A percentile compares a stretch with the other conserved stretches of the same genome.
These are phyloP conservation scores for Hiodon alosoides DNA, from an alignment of 2,113 vertebrate genomes.

Conservation along the genomic window DNA sequence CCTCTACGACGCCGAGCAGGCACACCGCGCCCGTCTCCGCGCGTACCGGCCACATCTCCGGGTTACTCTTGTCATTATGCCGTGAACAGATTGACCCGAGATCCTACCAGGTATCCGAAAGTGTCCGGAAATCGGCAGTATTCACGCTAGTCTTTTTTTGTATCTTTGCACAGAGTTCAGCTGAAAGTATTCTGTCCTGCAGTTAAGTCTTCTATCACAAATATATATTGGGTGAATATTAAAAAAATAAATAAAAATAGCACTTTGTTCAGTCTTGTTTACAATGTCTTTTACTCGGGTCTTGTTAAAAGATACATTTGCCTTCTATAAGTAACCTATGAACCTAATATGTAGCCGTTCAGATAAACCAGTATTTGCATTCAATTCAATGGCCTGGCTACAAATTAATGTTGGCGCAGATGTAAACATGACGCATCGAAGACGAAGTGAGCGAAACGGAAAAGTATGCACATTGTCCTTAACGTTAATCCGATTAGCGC, in stretches of 20 bases:
- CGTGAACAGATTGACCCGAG: neutral
- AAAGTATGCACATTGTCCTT: neutral
- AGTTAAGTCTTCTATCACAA: slow-evolving; percentile 39
- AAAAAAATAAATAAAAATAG: slow-evolving; percentile 50
- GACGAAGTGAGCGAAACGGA: neutral
- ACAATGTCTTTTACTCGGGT: slow-evolving; percentile 48
- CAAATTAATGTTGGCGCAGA: slow-evolving; percentile 28
- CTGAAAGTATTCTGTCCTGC: neutral
- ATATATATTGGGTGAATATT: slow-evolving; percentile 59
- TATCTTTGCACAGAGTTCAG: neutral
- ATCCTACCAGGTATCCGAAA: neutral
- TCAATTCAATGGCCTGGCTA: slow-evolving; percentile 34
- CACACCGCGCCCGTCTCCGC: too few species aligned
- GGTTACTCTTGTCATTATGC: neutral
- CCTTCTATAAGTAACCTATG: slow-evolving; percentile 53
- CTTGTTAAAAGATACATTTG: slow-evolving; percentile 46
- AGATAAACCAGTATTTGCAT: slow-evolving; percentile 46
- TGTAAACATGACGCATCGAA: slow-evolving; percentile 17
- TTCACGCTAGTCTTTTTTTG: neutral
- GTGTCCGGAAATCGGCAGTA: neutral
- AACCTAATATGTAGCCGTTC: slow-evolving; percentile 48
- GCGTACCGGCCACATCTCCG: too few species aligned
- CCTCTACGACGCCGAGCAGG: too few species aligned
- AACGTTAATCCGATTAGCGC: slow-evolving; percentile 48
- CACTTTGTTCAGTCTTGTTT: slow-evolving; percentile 58